Base-by-base conservation (phyloP, 2,113 vertebrate species). In the Craseonycteris thonglongyai region DNA sequence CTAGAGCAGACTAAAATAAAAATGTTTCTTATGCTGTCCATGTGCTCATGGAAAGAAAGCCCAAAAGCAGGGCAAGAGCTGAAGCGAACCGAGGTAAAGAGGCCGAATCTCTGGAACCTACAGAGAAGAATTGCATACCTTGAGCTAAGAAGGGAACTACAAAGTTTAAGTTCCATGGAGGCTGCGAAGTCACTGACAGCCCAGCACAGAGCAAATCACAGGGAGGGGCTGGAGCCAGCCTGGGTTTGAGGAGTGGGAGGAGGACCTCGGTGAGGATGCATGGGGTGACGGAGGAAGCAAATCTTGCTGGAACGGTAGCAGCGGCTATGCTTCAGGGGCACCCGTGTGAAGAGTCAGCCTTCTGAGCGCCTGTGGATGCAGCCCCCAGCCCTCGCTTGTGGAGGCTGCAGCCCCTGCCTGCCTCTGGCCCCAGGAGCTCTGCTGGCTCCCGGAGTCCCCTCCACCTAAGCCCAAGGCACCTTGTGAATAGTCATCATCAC, bases 351-450 rank as follows among this genome's bases (percentile, higher is more conserved):
- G 11, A 10, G 22, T 35, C 79, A 42, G 49, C n/a, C n/a, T n/a
- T 16, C 0, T 19, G 59, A 54, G 26, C n/a, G 5, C 21, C 2
- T 6, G 7, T 24, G 56, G 58, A 19, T 30, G 40, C 7, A 0
- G 1, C 51, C 33, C 49, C 10, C 1, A 28, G 3, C 7, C 22
- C 47, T 35, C 22, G 42, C 72, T 33, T 1, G 28, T 1, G 5
- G n/a, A 54, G 30, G 11, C 45, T 6, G 2, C 22, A 18, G 35
- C 11, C 59, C n/a, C 35, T 4, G 15, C 38, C 54, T 33, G 16
- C 21, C 40, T 45, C 3, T 0, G 19, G 3, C 0, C 26, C 35
- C 35, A 12, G 3, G 51, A 61, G 66, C 10, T n/a, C 22, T 10
- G 15, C 26, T 14, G 0, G 12, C 30, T 59, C 18, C 42, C 88